These are phyloP conservation scores for Sclerodermus sp. DNA, from an alignment of 2,888 invertebrate genomes.

Conservation along the genomic window DNA sequence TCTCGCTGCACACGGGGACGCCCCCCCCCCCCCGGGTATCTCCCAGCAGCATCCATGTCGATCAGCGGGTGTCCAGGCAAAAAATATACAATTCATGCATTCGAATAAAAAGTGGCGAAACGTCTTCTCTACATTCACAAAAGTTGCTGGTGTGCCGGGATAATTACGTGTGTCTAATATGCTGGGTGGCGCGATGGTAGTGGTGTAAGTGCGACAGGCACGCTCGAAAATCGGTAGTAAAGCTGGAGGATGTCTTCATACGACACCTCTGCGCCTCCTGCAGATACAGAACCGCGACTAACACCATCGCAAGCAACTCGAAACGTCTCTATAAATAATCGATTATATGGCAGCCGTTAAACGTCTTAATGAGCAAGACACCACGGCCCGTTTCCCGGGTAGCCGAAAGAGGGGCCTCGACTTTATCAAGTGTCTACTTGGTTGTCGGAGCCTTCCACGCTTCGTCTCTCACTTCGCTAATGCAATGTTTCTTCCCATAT, in stretches of 20 bases:
- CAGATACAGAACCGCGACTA: conserved; percentile 5
- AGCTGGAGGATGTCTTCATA: conserved; percentile 48
- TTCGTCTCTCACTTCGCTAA: not conserved
- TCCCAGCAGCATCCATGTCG: conserved; percentile 18
- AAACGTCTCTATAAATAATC: conserved; percentile 52
- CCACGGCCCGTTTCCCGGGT: conserved; percentile 28
- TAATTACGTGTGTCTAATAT: not conserved
- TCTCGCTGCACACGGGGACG: too few species aligned
- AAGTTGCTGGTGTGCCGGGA: not conserved
- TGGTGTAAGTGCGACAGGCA: conserved; percentile 23
- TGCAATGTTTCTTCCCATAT: too few species aligned
- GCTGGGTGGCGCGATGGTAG: too few species aligned
- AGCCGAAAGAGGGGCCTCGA: conserved; percentile 25
- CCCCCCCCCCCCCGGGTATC: conserved; percentile 28
- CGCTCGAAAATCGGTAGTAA: conserved; percentile 43
- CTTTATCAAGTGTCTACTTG: not conserved
- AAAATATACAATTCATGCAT: conserved; percentile 31
- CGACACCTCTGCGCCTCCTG: conserved; percentile 13
- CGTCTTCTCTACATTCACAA: conserved; percentile 1
- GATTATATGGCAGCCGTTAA: conserved; percentile 49
- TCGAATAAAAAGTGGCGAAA: conserved; percentile 30
- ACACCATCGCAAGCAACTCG: conserved; percentile 18
- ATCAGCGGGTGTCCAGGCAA: conserved; percentile 44
- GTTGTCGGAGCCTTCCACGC: not conserved
- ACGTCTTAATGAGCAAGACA: conserved; percentile 48